These are phyloP conservation scores for Drosophila tripunctata DNA, from an alignment of 2,888 invertebrate genomes.

Conservation along the genomic window DNA sequence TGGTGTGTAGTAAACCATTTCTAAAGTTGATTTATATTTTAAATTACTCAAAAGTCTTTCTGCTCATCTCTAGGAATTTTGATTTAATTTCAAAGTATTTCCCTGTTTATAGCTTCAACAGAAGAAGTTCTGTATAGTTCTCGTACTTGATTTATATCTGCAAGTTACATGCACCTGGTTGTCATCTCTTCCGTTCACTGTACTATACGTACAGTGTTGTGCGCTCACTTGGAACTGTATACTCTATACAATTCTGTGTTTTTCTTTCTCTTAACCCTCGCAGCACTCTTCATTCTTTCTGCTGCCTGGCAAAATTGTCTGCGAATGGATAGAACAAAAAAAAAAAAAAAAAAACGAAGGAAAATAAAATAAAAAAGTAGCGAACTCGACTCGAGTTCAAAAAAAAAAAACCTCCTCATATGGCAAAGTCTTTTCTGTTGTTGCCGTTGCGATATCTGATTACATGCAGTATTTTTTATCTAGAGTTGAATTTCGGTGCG, in stretches of 20 bases:
- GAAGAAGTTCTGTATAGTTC: constrained; percentile 8
- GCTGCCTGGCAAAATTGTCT: constrained; percentile 7
- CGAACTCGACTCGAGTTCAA: constrained; percentile 26
- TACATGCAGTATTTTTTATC: constrained; percentile 63
- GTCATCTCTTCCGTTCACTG: constrained; percentile 58
- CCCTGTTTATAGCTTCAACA: not conserved
- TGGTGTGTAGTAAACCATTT: no score
- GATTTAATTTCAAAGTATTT: not conserved
- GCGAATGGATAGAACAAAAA: constrained; percentile 54
- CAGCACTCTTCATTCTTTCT: not conserved
- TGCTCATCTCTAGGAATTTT: no score
- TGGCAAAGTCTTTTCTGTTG: constrained; percentile 51
- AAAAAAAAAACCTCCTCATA: constrained; percentile 53
- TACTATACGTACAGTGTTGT: constrained; percentile 38
- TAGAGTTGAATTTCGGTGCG: constrained; percentile 30
- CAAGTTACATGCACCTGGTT: constrained; percentile 61
- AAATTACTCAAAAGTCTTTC: not conserved
- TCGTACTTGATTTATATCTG: constrained; percentile 50
- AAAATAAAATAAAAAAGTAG: not conserved
- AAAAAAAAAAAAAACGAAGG: constrained; percentile 16
- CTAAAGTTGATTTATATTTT: no score
- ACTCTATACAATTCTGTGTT: not conserved
- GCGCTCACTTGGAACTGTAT: constrained; percentile 59
- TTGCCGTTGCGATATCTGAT: constrained; percentile 62
- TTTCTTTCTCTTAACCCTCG: not conserved